Evolutionary conservation across 2,888 invertebrate species (phyloP), one percentile per base, ranked within the genome.

Genomic region (Thereva unica): DNA sequence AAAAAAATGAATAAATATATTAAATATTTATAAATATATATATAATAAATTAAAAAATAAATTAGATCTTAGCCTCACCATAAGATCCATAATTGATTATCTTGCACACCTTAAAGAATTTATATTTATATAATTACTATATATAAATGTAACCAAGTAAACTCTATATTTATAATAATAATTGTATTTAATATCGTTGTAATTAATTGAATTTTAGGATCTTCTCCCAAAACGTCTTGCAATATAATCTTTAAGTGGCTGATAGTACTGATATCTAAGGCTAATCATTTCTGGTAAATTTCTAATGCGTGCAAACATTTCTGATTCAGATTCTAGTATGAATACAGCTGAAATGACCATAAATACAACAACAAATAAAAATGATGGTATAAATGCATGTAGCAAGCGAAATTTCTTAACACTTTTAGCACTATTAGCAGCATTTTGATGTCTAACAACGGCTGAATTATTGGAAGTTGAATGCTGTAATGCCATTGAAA

Each of bases 221-320:
- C 67, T 68, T 34, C 59, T 61, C 23, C 67, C 67, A 52, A 71
- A 67, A 52, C 67, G 64, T 67, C 66, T 68, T 12, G 67, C 57
- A 38, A 91, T 80, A 80, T 88, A 91, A 76, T 92, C 89, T 79
- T 92, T 93, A 66, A 92, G 83, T 35, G 93, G 93, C 74, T 89
- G 87, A 81, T 93, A 94, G 81, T 93, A 91, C 75, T 92, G 90
- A 73, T 89, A 87, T 69, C 89, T 86, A 66, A 93, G 84, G 56
- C 89, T 85, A 44, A 87, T 77, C 81, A 93, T 86, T 82, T 93
- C 93, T 38, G 93, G 93, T 76, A 88, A 86, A 75, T 88, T 87
- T 68, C 89, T 86, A 68, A 93, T 79, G 42, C 84, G 83, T 67
- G 86, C 85, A 72, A 93, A 86, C 38, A 89, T 78, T 65, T 89